Base-by-base conservation (phyloP, 2,888 invertebrate genomes). In the Drosophila tripunctata region DNA sequence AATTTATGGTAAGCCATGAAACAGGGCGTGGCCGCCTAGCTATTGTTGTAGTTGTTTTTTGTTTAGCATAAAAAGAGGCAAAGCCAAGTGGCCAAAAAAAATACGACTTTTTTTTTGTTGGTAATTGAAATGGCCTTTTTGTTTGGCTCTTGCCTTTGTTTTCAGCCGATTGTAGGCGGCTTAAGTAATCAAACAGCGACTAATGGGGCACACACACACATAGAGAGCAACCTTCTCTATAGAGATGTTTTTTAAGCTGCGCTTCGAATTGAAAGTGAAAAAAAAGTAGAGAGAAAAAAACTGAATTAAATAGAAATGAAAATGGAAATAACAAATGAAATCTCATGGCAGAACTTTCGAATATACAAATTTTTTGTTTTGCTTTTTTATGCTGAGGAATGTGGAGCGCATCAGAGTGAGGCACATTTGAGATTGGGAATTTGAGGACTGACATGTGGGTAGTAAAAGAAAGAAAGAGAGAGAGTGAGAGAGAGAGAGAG, bases 61-160 rank as follows among this genome's bases (percentile, higher is more conserved):
- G 69, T 67, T 81, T 78, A 67, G 84, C 80, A 78, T 75, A 80
- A 61, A 75, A 77, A 58, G 69, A 69, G 67, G 71, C 70, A 79
- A 72, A 77, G 78, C 78, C 56, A 67, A 63, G 64, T 60, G 72
- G 61, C 54, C 61, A 54, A 48, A 30, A 55, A n/a, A n/a, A n/a
- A n/a, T n/a, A n/a, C n/a, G n/a, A 36, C 63, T 58, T 47, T 43
- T 61, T 52, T 64, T 7, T 27, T 27, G 27, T 68, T 55, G 84
- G 77, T 83, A 83, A 83, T 83, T 83, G 85, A 82, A 83, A 83
- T 73, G 69, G 57, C 52, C 68, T 55, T 63, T 66, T 67, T 27
- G 27, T 40, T 58, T 22, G 33, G 57, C 52, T 43, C 62, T 31
- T 33, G 56, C 45, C 45, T 65, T 71, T 65, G 45, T 67, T 73